A percentile compares a stretch with the other conserved stretches of the same genome.
phyloP scores from a whole-genome alignment of 2,888 invertebrate species.

The Cataglyphis livida region DNA sequence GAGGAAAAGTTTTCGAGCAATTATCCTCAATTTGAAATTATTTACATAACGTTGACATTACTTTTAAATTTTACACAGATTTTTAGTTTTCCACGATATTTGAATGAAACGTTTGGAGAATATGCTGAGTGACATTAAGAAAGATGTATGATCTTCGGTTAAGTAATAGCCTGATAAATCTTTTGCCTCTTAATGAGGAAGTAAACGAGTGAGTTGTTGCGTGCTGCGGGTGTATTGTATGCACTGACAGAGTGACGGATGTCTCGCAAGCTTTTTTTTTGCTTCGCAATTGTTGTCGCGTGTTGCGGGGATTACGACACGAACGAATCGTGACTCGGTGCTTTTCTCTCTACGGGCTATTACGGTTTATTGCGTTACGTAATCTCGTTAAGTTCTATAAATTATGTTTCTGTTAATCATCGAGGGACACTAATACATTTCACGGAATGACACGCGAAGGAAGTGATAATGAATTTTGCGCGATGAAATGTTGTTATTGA shows the following conservation, averaged over 20 bases:
- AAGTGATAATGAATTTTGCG: not conserved
- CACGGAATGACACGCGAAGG: not conserved
- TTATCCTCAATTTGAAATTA: conserved; percentile 58
- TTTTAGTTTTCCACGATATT: conserved; percentile 55
- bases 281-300: conserved; percentile 60
- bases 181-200: conserved; percentile 63
- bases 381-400: conserved; percentile 44
- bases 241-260: conserved; percentile 71
- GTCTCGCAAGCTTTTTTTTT: conserved; percentile 56
- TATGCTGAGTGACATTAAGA: conserved; percentile 56
- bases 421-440: not conserved
- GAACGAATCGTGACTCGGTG: conserved; percentile 64
- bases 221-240: conserved; percentile 58
- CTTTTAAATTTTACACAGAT: conserved; percentile 19
- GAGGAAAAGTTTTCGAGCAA: not conserved
- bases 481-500: not conserved
- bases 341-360: conserved; percentile 30
- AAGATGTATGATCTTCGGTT: conserved; percentile 40
- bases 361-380: conserved; percentile 52
- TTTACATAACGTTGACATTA: conserved; percentile 16
- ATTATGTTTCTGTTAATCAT: conserved; percentile 12
- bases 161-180: conserved; percentile 31
- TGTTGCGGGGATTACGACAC: conserved; percentile 61
- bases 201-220: conserved; percentile 66
- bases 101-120: conserved; percentile 45